Conservation (phyloP, 2,113 vertebrate genomes). For the Rattus norvegicus region GRCr8 NC_086025.1:17151001-17151500, state of each 20-base stretch:
- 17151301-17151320: no score
- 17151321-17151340: no score
- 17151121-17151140: not conserved
- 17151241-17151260: no score
- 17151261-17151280: no score
- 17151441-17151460: not conserved
- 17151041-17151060: not conserved
- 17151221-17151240: no score
- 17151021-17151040: not conserved
- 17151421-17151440: not conserved
- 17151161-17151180: not conserved
- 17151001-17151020: not conserved
- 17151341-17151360: no score
- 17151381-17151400: no score
- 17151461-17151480: not conserved
- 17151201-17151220: no score
- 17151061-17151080: not conserved
- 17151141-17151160: not conserved
- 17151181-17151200: no score
- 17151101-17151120: not conserved
- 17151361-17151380: no score
- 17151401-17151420: no score
- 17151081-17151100: not conserved
- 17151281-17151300: no score
- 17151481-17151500: not conserved